Base-by-base conservation (phyloP, 2,888 invertebrate species). In the Tetropium fuscum region DNA sequence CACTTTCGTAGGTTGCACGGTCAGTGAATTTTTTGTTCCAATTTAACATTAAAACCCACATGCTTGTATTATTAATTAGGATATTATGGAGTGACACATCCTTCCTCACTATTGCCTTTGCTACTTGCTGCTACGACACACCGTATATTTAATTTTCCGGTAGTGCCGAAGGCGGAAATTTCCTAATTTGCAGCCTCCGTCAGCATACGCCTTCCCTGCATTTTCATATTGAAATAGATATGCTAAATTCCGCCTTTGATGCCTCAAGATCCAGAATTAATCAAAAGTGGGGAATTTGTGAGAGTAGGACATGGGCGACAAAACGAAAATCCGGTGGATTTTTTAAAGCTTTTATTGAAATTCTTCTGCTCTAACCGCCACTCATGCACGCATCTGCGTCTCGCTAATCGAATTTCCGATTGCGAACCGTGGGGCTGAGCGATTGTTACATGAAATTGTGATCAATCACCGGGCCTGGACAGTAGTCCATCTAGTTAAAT, bases 341-440 rank as follows among this genome's bases (percentile, higher is more conserved):
- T 69, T 51, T 70, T 68, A 57, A 59, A 61, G 64, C 64, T 67
- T 70, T 70, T 71, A 70, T 68, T 70, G 67, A 68, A 71, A 71
- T 70, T 71, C 69, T 62, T 48, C 13, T 45, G 27, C 58, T 49
- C 27, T 10, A 48, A 36, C 48, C 63, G 57, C 45, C 60, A 60
- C 48, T 59, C 58, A 60, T 60, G 55, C 59, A 48, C 54, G 53
- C 64, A 64, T 51, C 53, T 58, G 56, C 44, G 34, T 19, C 27
- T n/a, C 32, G 44, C 59, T 63, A 67, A 64, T 64, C 63, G 67
- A 67, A 64, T 63, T 66, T 61, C 44, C 53, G 45, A 43, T 53
- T 53, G 19, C 11, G 32, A 7, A 11, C n/a, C 11, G n/a, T 10
- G 13, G 51, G 13, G 27, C 20, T 38, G n/a, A n/a, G 2, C n/a